Conservation (phyloP, 1,140 invertebrate species). For the Lordiphosa collinella region DNA sequence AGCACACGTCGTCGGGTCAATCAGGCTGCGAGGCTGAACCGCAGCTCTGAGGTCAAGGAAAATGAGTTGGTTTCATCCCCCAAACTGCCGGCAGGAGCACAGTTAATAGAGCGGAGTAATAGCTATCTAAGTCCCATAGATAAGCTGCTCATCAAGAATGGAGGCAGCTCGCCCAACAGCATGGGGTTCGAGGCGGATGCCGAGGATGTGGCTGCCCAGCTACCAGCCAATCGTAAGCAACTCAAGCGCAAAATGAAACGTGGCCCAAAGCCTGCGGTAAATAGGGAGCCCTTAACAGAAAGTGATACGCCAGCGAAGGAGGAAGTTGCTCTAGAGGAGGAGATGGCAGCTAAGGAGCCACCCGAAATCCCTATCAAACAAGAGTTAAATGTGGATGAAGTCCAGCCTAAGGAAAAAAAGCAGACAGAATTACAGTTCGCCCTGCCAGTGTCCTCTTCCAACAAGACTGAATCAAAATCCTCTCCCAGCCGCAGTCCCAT, state of each 20-base stretch:
- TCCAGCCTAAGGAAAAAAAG: background rate
- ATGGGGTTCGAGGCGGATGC: conserved; percentile 58
- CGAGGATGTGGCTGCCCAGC: conserved; percentile 29
- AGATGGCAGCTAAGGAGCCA: background rate
- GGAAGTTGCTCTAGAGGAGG: background rate
- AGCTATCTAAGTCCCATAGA: conserved; percentile 57
- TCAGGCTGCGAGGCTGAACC: conserved; percentile 17
- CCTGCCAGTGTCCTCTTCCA: conserved; percentile 21
- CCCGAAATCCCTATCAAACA: background rate
- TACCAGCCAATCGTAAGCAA: conserved; percentile 22
- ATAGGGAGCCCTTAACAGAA: background rate
- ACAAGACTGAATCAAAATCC: conserved; percentile 33
- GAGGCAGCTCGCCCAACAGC: conserved; percentile 53
- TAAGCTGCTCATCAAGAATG: conserved; percentile 56
- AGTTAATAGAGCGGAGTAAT: conserved; percentile 11
- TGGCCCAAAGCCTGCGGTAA: conserved; percentile 6
- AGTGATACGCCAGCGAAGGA: background rate
- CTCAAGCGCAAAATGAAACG: conserved; percentile 54
- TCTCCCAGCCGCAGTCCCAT: conserved; percentile 23
- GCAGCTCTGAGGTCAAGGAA: conserved; percentile 17
- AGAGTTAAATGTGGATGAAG: background rate
- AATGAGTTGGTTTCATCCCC: conserved; percentile 27
- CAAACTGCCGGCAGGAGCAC: conserved; percentile 1
- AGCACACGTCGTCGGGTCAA: conserved; percentile 43
- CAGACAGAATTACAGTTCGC: conserved; percentile 18